Conservation (phyloP, 1,140 invertebrate genomes). For the Sminthurides bifidus region DNA sequence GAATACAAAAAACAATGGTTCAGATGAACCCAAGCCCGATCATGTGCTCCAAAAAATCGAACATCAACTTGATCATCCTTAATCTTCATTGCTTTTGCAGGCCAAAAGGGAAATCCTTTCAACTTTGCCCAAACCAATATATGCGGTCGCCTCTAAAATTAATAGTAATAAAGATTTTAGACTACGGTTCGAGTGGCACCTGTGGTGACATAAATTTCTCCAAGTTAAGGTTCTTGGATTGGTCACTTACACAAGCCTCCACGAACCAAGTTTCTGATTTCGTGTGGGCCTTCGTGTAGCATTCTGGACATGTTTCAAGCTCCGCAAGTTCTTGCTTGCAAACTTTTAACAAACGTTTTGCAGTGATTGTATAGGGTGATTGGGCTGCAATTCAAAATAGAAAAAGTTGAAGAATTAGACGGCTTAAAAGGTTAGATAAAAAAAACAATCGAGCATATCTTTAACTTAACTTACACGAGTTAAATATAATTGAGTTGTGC, state of each 20-base stretch:
- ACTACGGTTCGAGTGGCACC: background rate
- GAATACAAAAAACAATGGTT: conserved; percentile 71
- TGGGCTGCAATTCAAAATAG: conserved; percentile 46
- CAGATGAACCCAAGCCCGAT: conserved; percentile 72
- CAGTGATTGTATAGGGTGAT: conserved; percentile 60
- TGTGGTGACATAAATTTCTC: background rate
- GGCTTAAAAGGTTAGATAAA: background rate
- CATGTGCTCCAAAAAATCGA: conserved; percentile 86
- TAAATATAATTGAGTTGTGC: conserved; percentile 80
- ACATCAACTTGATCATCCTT: conserved; percentile 67
- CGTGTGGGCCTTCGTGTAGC: conserved; percentile 64
- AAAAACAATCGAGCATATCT: background rate
- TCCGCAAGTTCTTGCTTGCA: conserved; percentile 76
- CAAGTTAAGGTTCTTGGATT: background rate
- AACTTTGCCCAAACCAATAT: conserved; percentile 47
- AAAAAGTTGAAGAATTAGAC: background rate
- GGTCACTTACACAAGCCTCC: conserved; percentile 62
- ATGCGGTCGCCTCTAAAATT: conserved; percentile 54
- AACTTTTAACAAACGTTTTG: conserved; percentile 65
- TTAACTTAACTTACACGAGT: conserved; percentile 51
- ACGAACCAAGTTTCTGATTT: conserved; percentile 73
- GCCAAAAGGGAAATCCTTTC: conserved; percentile 91
- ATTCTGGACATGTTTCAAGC: conserved; percentile 87
- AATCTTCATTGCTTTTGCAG: conserved; percentile 74
- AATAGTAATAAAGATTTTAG: background rate